phyloP scores from a whole-genome alignment of 30 jellyfish, hydroid and myxozoan species.

The Turritopsis dohrnii region DNA sequence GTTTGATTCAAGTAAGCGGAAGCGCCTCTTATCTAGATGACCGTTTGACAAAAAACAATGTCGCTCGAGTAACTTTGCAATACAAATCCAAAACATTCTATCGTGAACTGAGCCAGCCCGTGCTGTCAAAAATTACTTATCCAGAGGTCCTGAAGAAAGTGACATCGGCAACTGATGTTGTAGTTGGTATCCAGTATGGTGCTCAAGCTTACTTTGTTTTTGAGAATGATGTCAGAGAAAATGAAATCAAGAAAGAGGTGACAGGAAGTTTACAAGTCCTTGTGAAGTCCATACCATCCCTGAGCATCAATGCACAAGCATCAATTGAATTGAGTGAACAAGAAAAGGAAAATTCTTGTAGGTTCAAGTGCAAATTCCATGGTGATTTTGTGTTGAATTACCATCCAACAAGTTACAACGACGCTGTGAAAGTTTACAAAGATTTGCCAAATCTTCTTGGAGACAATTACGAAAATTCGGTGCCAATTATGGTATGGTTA shows the following conservation, averaged over 20 bases:
- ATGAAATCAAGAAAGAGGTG: background rate
- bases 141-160: constrained; percentile 13
- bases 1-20: background rate
- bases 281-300: background rate
- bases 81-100: background rate
- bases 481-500: background rate
- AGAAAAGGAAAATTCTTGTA: background rate
- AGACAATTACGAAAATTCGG: constrained; percentile 1
- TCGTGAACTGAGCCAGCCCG: background rate
- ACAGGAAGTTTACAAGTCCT: background rate
- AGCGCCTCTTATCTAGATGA: constrained; percentile 6
- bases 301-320: background rate
- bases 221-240: background rate
- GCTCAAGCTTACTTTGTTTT: background rate
- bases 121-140: background rate
- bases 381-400: background rate
- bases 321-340: background rate
- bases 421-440: background rate
- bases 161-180: constrained; percentile 5
- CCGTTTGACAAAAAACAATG: background rate
- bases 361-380: constrained; percentile 7
- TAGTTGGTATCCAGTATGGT: constrained; percentile 3
- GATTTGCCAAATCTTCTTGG: constrained; percentile 6
- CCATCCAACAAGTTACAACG: background rate
- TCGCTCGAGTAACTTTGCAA: constrained; percentile 11